Conservation (phyloP, 2,797 vertebrate species). For the Darevskia mixta region DNA sequence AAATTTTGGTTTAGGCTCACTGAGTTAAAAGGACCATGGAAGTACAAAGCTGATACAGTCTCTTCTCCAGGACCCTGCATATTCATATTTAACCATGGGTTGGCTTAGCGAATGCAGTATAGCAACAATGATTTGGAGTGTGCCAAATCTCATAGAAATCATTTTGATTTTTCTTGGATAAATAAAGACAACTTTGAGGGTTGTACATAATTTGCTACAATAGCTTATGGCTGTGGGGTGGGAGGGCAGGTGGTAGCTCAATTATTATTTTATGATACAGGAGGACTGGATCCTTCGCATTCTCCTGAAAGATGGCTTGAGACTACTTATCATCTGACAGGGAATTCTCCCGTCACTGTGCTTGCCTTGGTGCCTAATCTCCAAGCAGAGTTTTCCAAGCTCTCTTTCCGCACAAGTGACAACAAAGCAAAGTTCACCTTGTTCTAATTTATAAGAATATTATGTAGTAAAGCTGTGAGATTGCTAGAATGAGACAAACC, state of each 20-base stretch:
- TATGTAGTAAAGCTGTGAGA: slow-evolving; percentile 8
- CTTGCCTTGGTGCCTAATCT: too few species aligned
- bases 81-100: too few species aligned
- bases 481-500: slow-evolving; percentile 37
- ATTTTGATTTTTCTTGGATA: neutral
- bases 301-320: neutral
- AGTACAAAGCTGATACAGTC: too few species aligned
- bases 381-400: neutral
- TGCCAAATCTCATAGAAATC: neutral
- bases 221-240: neutral
- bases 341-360: neutral
- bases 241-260: neutral
- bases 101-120: too few species aligned
- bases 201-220: neutral
- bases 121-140: too few species aligned
- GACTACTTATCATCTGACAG: neutral
- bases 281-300: neutral
- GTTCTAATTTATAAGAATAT: slow-evolving; percentile 55
- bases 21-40: too few species aligned
- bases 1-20: too few species aligned
- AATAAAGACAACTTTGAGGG: neutral
- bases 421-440: slow-evolving; percentile 55
- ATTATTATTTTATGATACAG: neutral
- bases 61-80: too few species aligned
- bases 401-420: neutral